Conservation (phyloP, 2,797 vertebrate genomes). For the Ispidina picta region DNA sequence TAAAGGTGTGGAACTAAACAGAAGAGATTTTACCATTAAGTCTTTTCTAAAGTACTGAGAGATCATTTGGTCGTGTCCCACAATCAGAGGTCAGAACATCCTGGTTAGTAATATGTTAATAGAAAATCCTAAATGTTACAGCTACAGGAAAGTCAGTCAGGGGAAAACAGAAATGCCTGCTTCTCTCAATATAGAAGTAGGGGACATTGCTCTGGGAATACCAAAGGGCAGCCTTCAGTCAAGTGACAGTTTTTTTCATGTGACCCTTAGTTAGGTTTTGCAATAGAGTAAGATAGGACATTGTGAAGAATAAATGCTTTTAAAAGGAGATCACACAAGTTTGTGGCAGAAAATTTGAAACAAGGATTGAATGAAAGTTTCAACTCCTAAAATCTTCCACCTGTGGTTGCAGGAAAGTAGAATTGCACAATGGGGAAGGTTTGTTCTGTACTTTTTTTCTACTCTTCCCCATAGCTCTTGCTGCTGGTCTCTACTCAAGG, state of each 20-base stretch:
- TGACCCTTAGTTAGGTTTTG: neutral
- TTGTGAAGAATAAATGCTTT: neutral
- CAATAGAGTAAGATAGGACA: neutral
- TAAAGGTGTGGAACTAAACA: neutral
- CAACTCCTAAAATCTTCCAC: neutral
- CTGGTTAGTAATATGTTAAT: neutral
- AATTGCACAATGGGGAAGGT: neutral
- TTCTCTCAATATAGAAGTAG: neutral
- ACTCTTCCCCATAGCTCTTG: neutral
- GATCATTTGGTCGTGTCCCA: neutral
- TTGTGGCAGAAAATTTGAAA: neutral
- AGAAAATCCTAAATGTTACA: neutral
- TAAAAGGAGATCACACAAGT: neutral
- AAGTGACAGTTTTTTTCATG: neutral
- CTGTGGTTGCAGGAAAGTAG: neutral
- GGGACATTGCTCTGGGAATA: neutral
- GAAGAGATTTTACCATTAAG: neutral
- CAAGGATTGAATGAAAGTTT: neutral
- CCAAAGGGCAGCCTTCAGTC: neutral
- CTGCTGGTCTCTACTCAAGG: neutral
- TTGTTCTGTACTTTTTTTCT: neutral
- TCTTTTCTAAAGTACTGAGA: neutral
- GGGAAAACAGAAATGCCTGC: fast-evolving
- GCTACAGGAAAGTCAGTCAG: neutral
- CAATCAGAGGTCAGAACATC: neutral